A percentile compares a stretch with the other conserved stretches of the same genome.
Conservation (phyloP, 2,797 vertebrate genomes). For the Morus bassanus region DNA sequence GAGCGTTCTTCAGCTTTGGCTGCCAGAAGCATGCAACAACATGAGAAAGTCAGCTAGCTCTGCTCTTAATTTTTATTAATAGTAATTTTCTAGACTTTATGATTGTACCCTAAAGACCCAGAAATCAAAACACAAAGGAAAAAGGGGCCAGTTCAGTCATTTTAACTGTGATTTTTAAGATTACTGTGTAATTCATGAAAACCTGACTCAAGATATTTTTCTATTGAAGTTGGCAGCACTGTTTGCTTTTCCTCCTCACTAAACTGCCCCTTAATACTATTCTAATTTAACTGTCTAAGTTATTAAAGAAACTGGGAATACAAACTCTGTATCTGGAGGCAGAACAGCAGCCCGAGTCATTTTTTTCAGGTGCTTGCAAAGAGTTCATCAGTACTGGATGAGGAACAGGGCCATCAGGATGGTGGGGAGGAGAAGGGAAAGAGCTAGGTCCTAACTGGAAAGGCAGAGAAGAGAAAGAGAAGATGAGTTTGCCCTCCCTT, state of each 20-base stretch:
- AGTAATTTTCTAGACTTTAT: constrained; percentile 21
- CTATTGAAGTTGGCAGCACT: not conserved
- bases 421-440: not conserved
- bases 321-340: not conserved
- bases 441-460: not conserved
- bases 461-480: not conserved
- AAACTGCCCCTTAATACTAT: constrained; percentile 13
- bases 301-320: not conserved
- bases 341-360: not conserved
- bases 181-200: not conserved
- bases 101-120: constrained; percentile 25
- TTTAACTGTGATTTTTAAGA: constrained; percentile 38
- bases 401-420: not conserved
- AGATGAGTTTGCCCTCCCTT: not conserved
- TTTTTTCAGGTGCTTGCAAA: not conserved
- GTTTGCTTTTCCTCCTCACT: not conserved
- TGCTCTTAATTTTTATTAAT: constrained; percentile 34
- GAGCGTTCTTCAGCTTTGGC: not conserved
- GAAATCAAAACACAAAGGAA: constrained; percentile 23
- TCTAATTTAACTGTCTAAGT: not conserved
- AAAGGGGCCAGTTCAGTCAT: not conserved
- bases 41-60: not conserved
- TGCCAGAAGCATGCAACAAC: constrained; percentile 23
- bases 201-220: not conserved
- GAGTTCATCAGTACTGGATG: not conserved